These are phyloP conservation scores for Agrotis clavis DNA, from an alignment of 2,888 invertebrate genomes.

Conservation along the genomic window DNA sequence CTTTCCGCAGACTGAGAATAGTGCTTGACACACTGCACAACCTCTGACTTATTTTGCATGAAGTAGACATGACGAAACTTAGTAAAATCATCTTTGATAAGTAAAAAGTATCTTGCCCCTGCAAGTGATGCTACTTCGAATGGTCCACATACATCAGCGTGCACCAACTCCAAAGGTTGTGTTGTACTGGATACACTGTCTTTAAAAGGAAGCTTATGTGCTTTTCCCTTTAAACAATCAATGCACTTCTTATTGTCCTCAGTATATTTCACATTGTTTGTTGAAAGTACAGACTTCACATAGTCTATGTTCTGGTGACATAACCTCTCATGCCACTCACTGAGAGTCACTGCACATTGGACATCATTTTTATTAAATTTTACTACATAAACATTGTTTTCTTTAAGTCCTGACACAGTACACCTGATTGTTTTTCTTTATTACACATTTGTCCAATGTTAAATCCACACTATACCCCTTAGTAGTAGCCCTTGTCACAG, in stretches of 20 bases:
- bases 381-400: neutral
- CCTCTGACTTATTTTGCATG: slow-evolving; percentile 9
- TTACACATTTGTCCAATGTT: no score
- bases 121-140: slow-evolving; percentile 6
- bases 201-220: slow-evolving; percentile 10
- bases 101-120: slow-evolving; percentile 11
- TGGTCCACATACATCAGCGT: slow-evolving; percentile 19
- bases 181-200: neutral
- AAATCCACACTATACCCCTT: no score
- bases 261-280: slow-evolving; percentile 10
- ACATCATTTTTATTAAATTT: slow-evolving; percentile 4
- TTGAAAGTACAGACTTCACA: slow-evolving; percentile 14
- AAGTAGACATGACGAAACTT: slow-evolving; percentile 14
- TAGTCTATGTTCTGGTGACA: slow-evolving; percentile 20
- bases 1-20: slow-evolving; percentile 9
- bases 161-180: slow-evolving; percentile 12
- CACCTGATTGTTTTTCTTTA: slow-evolving; percentile 9
- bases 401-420: neutral
- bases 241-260: slow-evolving; percentile 14
- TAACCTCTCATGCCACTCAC: slow-evolving; percentile 26
- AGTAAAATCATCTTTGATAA: slow-evolving; percentile 18
- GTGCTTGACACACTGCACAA: neutral
- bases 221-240: slow-evolving; percentile 16
- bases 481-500: no score
- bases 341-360: slow-evolving; percentile 8